These are phyloP conservation scores for Gasterosteus aculeatus DNA, from an alignment of 2,113 vertebrate species.

Conservation along the genomic window DNA sequence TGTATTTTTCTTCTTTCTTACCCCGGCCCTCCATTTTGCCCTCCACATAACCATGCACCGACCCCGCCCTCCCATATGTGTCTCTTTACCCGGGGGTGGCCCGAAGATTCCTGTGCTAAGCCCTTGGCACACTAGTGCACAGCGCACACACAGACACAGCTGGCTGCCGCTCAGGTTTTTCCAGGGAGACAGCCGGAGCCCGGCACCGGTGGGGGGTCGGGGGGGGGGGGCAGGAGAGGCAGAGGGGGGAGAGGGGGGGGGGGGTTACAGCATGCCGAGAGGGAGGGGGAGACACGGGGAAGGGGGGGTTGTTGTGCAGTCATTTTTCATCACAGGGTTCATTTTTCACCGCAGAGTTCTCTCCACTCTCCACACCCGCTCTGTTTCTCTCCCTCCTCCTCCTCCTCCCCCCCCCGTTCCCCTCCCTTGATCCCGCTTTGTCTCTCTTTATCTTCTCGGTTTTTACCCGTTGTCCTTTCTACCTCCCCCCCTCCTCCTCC, in stretches of 20 bases:
- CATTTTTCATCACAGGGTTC: slow-evolving; percentile 89
- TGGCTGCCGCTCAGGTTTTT: slow-evolving; percentile 92
- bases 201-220: slow-evolving; percentile 74
- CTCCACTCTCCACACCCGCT: slow-evolving; percentile 66
- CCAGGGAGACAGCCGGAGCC: slow-evolving; percentile 84
- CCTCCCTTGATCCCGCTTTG: slow-evolving; percentile 79
- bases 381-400: slow-evolving; percentile 75
- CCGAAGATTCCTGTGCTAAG: slow-evolving; percentile 98
- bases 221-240: slow-evolving; percentile 33
- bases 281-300: slow-evolving; percentile 62
- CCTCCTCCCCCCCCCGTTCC: slow-evolving; percentile 66
- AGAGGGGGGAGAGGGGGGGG: slow-evolving; percentile 39
- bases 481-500: slow-evolving; percentile 12
- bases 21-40: slow-evolving; percentile 22
- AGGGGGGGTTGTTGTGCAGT: slow-evolving; percentile 83
- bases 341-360: slow-evolving; percentile 87
- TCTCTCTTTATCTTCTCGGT: slow-evolving; percentile 85
- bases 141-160: slow-evolving; percentile 85
- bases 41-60: slow-evolving; percentile 33
- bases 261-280: slow-evolving; percentile 61
- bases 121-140: slow-evolving; percentile 96
- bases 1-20: too few relatives aligned
- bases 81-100: slow-evolving; percentile 89
- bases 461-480: slow-evolving; percentile 59
- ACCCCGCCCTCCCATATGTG: slow-evolving; percentile 48